Percentiles rank a stretch among this genome's conserved stretches.
Conservation (phyloP, 2,113 vertebrate genomes). For the Turdus rufiventris region DNA sequence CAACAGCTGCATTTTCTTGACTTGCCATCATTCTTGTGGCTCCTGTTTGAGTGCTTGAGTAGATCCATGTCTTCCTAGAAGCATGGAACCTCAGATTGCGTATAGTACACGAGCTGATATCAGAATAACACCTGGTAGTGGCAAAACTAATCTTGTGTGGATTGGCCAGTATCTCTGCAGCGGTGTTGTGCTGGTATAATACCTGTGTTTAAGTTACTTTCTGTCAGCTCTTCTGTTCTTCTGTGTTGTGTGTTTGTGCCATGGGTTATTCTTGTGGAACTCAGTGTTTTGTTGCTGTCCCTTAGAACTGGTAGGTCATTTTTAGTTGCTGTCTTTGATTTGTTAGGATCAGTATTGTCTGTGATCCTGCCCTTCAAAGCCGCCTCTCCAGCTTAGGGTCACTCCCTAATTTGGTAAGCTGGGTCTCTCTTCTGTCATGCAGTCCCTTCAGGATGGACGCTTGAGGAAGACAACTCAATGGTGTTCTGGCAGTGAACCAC, state of each 20-base stretch:
- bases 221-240: fast-evolving
- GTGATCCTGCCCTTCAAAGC: neutral
- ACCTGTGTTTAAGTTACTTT: neutral
- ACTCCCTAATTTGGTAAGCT: neutral
- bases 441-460: neutral
- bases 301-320: neutral
- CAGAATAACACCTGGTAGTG: neutral
- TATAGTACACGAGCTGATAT: fast-evolving
- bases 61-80: neutral
- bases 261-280: neutral
- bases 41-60: neutral
- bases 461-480: fast-evolving
- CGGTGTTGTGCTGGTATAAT: neutral
- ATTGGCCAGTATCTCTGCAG: neutral
- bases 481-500: neutral
- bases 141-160: neutral
- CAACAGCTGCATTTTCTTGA: neutral
- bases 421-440: neutral
- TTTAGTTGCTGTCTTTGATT: neutral
- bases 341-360: neutral
- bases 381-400: neutral
- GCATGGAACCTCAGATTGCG: neutral
- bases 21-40: neutral
- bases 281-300: neutral
- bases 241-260: neutral